Conservation (phyloP, 92 coral and sea anemone species). For the Siderastrea radians region DNA sequence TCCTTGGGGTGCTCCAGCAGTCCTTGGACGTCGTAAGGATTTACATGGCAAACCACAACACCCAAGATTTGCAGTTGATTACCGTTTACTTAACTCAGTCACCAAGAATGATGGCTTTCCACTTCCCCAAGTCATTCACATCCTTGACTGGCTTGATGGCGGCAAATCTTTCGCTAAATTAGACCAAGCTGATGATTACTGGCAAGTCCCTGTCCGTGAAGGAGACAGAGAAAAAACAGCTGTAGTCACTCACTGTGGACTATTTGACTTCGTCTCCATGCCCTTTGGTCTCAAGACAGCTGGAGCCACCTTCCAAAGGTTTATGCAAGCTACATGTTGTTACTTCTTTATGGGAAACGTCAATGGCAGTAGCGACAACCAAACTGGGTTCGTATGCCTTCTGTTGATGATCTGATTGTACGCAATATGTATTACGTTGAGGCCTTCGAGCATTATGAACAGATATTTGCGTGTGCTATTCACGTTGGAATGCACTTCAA, state of each 20-base stretch:
- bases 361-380: too few species aligned
- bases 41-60: slow-evolving; percentile 39
- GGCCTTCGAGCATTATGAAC: too few species aligned
- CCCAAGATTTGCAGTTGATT: slow-evolving; percentile 15
- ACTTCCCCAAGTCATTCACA: slow-evolving; percentile 8
- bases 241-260: too few species aligned
- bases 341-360: too few species aligned
- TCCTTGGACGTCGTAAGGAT: slow-evolving; percentile 28
- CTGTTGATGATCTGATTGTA: too few species aligned
- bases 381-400: too few species aligned
- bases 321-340: slow-evolving; percentile 35
- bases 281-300: slow-evolving; percentile 42
- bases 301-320: slow-evolving; percentile 37
- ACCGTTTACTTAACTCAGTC: slow-evolving; percentile 30
- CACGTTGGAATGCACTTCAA: too few species aligned
- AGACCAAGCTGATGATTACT: too few species aligned
- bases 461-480: too few species aligned
- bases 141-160: slow-evolving; percentile 43
- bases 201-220: too few species aligned
- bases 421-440: too few species aligned
- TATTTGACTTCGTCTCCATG: slow-evolving; percentile 28
- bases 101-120: slow-evolving; percentile 52
- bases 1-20: slow-evolving; percentile 51
- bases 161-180: slow-evolving; percentile 23
- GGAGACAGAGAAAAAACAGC: too few species aligned